phyloP scores from a whole-genome alignment of 2,797 vertebrate species.

The Mionectes olivaceus region DNA sequence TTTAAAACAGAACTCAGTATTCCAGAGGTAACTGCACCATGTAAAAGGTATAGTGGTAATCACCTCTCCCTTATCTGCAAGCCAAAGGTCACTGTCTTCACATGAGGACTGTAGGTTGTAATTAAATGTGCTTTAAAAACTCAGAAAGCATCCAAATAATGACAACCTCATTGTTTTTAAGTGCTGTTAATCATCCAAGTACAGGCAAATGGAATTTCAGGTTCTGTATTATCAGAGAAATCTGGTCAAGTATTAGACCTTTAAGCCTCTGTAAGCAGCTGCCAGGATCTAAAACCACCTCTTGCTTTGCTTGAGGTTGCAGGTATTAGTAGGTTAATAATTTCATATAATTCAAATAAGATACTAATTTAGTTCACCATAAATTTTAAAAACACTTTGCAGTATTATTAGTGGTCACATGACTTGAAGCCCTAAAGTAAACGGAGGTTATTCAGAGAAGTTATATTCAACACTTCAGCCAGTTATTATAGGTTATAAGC shows the following conservation, averaged over 20 bases:
- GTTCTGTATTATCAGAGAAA: not conserved
- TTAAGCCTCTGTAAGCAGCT: not conserved
- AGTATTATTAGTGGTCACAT: not conserved
- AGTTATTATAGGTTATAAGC: constrained; percentile 45
- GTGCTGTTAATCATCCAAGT: constrained; percentile 12
- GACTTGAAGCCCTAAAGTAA: constrained; percentile 34
- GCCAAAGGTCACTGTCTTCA: constrained; percentile 27
- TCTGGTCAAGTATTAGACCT: not conserved
- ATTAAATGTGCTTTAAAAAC: constrained; percentile 30
- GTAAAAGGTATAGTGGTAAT: not conserved
- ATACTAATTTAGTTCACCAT: constrained; percentile 5
- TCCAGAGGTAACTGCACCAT: not conserved
- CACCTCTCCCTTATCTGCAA: not conserved
- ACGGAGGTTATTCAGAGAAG: constrained; percentile 14
- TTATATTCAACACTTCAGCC: constrained; percentile 17
- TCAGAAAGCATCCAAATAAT: constrained; percentile 34
- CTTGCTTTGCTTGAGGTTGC: not conserved
- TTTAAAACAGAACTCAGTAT: not conserved
- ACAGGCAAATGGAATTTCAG: not conserved
- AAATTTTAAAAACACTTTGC: constrained; percentile 33
- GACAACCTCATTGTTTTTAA: not conserved
- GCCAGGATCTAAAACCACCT: not conserved
- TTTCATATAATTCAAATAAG: constrained; percentile 32
- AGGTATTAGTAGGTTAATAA: constrained; percentile 33
- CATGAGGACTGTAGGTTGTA: not conserved